Evolutionary conservation across 2,797 vertebrate genomes (phyloP).

Genomic region (Phataginus tetradactyla): DNA sequence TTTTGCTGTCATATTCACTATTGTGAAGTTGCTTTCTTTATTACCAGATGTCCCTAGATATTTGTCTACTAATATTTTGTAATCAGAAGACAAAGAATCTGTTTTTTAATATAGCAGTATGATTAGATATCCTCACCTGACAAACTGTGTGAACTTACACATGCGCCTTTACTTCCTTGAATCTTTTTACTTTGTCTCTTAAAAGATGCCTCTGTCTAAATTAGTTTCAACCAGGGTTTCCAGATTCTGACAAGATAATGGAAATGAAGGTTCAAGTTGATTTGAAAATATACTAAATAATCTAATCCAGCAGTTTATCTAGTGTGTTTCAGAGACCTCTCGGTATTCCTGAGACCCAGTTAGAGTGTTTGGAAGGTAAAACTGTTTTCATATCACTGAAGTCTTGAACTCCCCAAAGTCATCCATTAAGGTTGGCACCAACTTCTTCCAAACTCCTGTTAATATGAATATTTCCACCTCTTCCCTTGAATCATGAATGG

Average conservation of each 20-base stretch:
- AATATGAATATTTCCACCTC: no score
- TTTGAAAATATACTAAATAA: not conserved
- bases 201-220: conserved; percentile 14
- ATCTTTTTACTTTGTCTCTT: not conserved
- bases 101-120: not conserved
- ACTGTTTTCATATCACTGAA: not conserved
- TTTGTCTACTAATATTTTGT: not conserved
- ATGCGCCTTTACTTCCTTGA: not conserved
- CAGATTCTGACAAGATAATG: not conserved
- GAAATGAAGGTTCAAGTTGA: not conserved
- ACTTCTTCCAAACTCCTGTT: no score
- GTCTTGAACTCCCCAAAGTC: no score
- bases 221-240: not conserved
- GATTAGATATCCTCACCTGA: not conserved
- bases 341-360: not conserved
- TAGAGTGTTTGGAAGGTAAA: not conserved
- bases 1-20: not conserved
- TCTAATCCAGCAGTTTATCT: not conserved
- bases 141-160: not conserved
- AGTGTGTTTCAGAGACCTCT: not conserved
- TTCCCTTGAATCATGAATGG: no score
- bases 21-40: conserved; percentile 15
- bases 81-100: not conserved
- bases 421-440: no score
- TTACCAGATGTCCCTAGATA: not conserved